Evolutionary conservation across 2,113 vertebrate genomes (phyloP), one percentile per base, ranked within the genome.

Genomic region (Chloroceryle aenea): DNA sequence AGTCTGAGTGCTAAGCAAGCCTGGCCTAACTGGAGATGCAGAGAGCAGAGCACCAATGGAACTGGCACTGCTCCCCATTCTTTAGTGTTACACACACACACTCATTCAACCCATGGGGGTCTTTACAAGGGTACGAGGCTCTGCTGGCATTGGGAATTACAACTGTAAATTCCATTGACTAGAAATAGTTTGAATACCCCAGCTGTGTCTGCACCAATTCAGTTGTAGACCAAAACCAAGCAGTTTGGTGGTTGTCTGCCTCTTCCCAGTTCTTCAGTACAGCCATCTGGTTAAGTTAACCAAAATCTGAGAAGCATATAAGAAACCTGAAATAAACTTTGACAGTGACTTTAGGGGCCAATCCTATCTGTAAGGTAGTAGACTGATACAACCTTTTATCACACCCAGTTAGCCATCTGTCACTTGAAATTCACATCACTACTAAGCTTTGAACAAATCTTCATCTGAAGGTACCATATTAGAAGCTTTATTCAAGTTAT

Each of bases 101-200:
- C n/a, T n/a, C 50, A 11, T 55, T 86, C 64, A 76, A 38, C 67
- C 32, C 40, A 34, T 1, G 3, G 29, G 16, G 6, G 42, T 61
- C 36, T 50, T 48, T 83, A 47, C 32, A 53, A 38, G n/a, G 27
- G 15, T 29, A 52, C 10, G 47, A 89, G 67, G 32, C n/a, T 84
- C 17, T 52, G 9, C 22, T 30, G 18, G 22, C 1, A 0, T 0
- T 86, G 32, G 34, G 22, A 89, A 85, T 9, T 27, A 2, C 1
- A 72, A 56, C 20, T n/a, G 9, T 9, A 34, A 91, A 52, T 11
- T 59, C 34, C 18, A 34, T 5, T 43, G 20, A 80, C n/a, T 14
- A 61, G 12, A 69, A 89, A 38, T 3, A 76, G 26, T 36, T 77
- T 42, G 27, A 71, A 82, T 10, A 67, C 1, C 2, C 23, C n/a